Evolutionary conservation across 2,797 vertebrate genomes (phyloP).

Genomic region (Rhodeus uyekii): DNA sequence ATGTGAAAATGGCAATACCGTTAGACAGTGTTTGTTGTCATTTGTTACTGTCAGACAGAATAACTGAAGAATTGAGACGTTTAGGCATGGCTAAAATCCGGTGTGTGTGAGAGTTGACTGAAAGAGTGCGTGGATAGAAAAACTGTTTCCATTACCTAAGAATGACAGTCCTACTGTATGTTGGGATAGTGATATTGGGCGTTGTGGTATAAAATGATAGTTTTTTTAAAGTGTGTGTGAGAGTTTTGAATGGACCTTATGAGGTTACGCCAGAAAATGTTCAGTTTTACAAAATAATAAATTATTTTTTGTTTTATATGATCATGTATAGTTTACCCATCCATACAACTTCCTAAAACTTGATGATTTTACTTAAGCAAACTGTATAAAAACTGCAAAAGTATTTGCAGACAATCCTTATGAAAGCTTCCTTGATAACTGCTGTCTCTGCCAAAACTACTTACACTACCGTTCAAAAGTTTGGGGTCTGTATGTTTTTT

Average conservation of each 20-base stretch:
- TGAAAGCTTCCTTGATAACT: background rate
- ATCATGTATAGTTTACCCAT: slow-evolving; percentile 18
- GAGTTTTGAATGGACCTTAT: background rate
- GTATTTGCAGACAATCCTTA: background rate
- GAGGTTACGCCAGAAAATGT: background rate
- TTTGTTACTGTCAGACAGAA: background rate
- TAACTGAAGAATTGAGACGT: slow-evolving; percentile 10
- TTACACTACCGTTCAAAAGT: background rate
- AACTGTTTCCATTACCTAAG: background rate
- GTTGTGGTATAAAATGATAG: background rate
- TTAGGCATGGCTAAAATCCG: background rate
- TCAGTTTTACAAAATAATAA: slow-evolving; percentile 13
- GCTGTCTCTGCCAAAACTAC: slow-evolving; percentile 13
- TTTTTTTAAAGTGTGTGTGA: background rate
- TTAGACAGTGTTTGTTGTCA: background rate
- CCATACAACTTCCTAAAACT: slow-evolving; percentile 7
- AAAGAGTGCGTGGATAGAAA: background rate
- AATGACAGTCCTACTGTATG: background rate
- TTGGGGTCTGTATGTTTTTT: background rate
- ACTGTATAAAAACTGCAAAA: background rate
- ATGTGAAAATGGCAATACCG: slow-evolving; percentile 32
- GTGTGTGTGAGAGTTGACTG: background rate
- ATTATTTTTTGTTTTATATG: slow-evolving; percentile 17
- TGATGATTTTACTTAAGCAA: slow-evolving; percentile 1
- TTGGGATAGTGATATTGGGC: background rate